Percentiles rank a stretch among this genome's conserved stretches.
Conservation (phyloP, 2,113 vertebrate species). For the Leptocoma aspasia region DNA sequence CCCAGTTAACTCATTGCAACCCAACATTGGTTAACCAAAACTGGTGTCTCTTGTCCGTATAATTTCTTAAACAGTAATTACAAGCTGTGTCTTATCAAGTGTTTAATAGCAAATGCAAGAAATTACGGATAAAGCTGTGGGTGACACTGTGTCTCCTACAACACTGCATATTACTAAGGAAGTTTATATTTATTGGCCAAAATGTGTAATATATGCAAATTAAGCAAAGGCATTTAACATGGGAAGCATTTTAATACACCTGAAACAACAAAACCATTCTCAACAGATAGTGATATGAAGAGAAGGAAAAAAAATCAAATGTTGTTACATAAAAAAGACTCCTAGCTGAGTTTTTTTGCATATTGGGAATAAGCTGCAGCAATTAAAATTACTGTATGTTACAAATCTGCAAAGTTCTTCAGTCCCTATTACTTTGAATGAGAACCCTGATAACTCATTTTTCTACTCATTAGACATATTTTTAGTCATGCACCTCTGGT, state of each 20-base stretch:
- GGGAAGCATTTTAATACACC: neutral
- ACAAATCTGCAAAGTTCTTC: neutral
- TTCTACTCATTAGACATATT: neutral
- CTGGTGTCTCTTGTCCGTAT: conserved; percentile 33
- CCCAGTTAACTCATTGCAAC: conserved; percentile 73
- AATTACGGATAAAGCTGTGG: conserved; percentile 18
- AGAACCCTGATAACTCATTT: neutral
- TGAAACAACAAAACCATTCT: neutral
- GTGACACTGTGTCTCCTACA: neutral
- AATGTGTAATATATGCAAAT: neutral
- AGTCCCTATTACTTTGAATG: neutral
- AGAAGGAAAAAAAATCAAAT: neutral
- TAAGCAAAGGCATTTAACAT: neutral
- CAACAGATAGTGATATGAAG: neutral
- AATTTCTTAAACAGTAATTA: conserved; percentile 42
- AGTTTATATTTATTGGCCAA: neutral
- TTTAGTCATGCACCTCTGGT: neutral
- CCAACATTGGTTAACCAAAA: conserved; percentile 60
- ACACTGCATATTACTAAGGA: neutral
- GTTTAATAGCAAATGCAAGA: neutral
- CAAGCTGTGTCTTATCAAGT: conserved; percentile 28
- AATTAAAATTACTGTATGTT: neutral
- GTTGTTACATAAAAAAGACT: neutral
- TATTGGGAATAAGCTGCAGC: neutral
- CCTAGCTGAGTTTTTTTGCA: neutral